phyloP scores from a whole-genome alignment of 1,140 invertebrate genomes.

The Drosophila tristis region DNA sequence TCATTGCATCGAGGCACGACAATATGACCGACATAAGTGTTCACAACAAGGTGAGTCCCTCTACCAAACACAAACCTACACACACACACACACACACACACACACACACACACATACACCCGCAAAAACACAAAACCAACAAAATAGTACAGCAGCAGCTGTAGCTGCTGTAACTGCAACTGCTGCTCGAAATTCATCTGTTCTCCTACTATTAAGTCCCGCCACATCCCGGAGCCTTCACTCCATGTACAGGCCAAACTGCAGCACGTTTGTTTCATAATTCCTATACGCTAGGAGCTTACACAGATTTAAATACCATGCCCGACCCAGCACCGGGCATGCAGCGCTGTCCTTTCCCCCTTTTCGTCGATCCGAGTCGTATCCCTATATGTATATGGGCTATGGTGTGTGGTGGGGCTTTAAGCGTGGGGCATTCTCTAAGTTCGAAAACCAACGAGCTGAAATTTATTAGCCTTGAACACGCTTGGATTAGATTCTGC shows the following conservation, averaged over 20 bases:
- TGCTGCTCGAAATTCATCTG: constrained; percentile 28
- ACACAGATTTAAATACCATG: constrained; percentile 55
- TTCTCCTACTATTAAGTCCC: constrained; percentile 11
- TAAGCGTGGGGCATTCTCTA: no score
- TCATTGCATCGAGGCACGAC: constrained; percentile 89
- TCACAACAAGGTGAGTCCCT: constrained; percentile 77
- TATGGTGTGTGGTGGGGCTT: no score
- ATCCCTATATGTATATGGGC: no score
- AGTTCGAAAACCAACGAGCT: no score
- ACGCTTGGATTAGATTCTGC: no score
- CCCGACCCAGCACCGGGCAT: constrained; percentile 23
- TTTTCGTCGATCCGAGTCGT: no score
- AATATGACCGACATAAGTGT: constrained; percentile 85
- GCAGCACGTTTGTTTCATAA: constrained; percentile 53
- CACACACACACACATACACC: background rate
- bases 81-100: background rate
- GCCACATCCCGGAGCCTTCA: constrained; percentile 15
- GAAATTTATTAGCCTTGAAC: no score
- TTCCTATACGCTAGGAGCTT: constrained; percentile 54
- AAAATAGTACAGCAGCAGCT: constrained; percentile 14
- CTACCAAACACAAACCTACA: background rate
- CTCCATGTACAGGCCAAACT: constrained; percentile 37
- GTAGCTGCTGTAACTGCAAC: background rate
- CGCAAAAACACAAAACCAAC: constrained; percentile 12
- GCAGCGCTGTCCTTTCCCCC: background rate